Percentiles rank a stretch among this genome's conserved stretches.
Conservation (phyloP, 2,888 invertebrate species). For the Dascillus cervinus region DNA sequence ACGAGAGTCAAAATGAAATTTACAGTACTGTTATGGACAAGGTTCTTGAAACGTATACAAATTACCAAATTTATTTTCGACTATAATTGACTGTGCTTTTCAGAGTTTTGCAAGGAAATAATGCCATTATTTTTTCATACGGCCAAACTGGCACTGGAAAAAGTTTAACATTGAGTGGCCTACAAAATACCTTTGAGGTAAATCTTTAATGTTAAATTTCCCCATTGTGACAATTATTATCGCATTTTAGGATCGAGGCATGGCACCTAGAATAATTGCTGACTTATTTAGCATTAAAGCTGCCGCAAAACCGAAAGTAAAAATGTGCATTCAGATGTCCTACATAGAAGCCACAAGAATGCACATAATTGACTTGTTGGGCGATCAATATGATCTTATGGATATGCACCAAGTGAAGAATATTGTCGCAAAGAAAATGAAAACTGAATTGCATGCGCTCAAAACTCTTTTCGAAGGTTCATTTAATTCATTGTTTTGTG, state of each 20-base stretch:
- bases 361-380: constrained; percentile 35
- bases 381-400: constrained; percentile 20
- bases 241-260: constrained; percentile 39
- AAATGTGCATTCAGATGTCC: constrained; percentile 36
- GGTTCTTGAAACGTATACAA: constrained; percentile 35
- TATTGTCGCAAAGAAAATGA: constrained; percentile 25
- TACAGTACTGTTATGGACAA: constrained; percentile 31
- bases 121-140: constrained; percentile 35
- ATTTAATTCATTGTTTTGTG: too few species aligned
- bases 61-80: not conserved
- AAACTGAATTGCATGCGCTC: constrained; percentile 30
- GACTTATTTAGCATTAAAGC: constrained; percentile 33
- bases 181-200: constrained; percentile 28
- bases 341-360: constrained; percentile 37
- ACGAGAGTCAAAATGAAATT: constrained; percentile 34
- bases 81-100: constrained; percentile 8
- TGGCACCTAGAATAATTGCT: constrained; percentile 36
- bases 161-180: constrained; percentile 33
- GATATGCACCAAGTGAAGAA: constrained; percentile 24
- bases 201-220: not conserved
- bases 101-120: constrained; percentile 33
- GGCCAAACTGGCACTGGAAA: constrained; percentile 43
- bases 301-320: constrained; percentile 24
- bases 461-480: constrained; percentile 34
- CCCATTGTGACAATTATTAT: not conserved